phyloP scores from a whole-genome alignment of 1,140 invertebrate genomes.

The Neelides sp. region DNA sequence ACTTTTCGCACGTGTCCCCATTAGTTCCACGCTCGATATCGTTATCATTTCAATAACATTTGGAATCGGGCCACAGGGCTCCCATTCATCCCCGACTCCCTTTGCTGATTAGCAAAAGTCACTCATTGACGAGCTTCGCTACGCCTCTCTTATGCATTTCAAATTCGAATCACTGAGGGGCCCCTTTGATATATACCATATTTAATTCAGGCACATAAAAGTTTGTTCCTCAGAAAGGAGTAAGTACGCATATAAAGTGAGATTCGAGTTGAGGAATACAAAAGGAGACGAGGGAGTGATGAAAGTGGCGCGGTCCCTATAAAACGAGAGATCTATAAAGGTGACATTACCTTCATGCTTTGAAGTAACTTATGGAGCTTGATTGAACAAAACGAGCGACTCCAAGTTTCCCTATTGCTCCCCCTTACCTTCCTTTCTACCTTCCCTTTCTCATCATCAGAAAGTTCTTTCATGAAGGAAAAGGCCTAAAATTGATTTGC shows the following conservation, averaged over 20 bases:
- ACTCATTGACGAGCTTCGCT: no score
- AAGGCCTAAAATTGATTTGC: constrained; percentile 23
- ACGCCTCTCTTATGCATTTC: no score
- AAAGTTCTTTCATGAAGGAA: constrained; percentile 7
- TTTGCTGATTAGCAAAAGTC: no score
- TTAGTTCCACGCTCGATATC: constrained; percentile 16
- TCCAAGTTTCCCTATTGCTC: constrained; percentile 15
- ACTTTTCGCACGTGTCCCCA: constrained; percentile 26
- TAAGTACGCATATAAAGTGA: no score
- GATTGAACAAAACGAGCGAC: constrained; percentile 22
- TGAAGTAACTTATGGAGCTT: constrained; percentile 22
- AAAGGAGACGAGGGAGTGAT: no score
- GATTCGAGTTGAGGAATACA: no score
- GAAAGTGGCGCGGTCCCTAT: no score
- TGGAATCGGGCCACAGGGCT: constrained; percentile 12
- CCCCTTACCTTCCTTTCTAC: constrained; percentile 11
- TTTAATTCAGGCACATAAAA: no score
- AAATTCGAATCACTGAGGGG: no score
- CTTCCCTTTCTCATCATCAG: neutral
- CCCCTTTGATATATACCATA: no score
- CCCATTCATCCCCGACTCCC: neutral
- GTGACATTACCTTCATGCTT: constrained; percentile 18
- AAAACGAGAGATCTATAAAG: constrained; percentile 15
- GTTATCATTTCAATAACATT: constrained; percentile 19
- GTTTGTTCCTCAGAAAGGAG: no score